phyloP scores from a whole-genome alignment of 2,888 invertebrate species.

The Ametastegia equiseti region DNA sequence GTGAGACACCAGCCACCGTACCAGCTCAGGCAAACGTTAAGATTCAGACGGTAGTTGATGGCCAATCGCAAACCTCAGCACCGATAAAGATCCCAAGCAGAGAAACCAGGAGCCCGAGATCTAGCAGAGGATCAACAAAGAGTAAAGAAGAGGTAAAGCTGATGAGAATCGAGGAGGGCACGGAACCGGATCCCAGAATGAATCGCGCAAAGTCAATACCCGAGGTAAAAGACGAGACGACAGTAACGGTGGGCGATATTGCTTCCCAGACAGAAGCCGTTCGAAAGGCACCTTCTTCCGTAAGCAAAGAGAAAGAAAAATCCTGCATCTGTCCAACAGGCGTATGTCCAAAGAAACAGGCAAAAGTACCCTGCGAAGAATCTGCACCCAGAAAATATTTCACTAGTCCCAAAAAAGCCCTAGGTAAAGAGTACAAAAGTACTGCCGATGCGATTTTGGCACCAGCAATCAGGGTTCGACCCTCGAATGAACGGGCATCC shows the following conservation, averaged over 20 bases:
- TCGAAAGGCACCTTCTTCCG: slow-evolving; percentile 3
- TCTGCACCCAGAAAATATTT: neutral
- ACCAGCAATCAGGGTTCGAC: slow-evolving; percentile 18
- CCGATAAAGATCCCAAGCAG: slow-evolving; percentile 18
- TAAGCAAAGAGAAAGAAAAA: neutral
- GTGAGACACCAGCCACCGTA: neutral
- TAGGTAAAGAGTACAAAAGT: neutral
- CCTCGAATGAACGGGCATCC: neutral
- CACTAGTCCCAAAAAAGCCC: neutral
- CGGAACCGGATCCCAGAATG: slow-evolving; percentile 46
- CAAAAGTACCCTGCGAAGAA: neutral
- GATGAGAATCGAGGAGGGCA: slow-evolving; percentile 49
- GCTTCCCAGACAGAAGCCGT: slow-evolving; percentile 53
- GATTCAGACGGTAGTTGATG: slow-evolving; percentile 34
- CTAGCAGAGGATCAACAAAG: slow-evolving; percentile 40
- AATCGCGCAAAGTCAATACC: slow-evolving; percentile 49
- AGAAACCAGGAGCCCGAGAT: slow-evolving; percentile 2
- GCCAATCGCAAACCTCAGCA: slow-evolving; percentile 27
- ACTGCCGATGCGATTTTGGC: slow-evolving; percentile 14
- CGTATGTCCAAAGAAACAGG: slow-evolving; percentile 18
- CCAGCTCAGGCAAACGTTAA: slow-evolving; percentile 22
- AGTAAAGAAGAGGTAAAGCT: slow-evolving; percentile 37
- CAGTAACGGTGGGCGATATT: slow-evolving; percentile 52
- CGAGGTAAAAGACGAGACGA: slow-evolving; percentile 52
- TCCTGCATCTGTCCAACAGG: slow-evolving; percentile 33